Evolutionary conservation across 1,140 invertebrate genomes (phyloP).

Genomic region (Phymorhynchus buccinoides): DNA sequence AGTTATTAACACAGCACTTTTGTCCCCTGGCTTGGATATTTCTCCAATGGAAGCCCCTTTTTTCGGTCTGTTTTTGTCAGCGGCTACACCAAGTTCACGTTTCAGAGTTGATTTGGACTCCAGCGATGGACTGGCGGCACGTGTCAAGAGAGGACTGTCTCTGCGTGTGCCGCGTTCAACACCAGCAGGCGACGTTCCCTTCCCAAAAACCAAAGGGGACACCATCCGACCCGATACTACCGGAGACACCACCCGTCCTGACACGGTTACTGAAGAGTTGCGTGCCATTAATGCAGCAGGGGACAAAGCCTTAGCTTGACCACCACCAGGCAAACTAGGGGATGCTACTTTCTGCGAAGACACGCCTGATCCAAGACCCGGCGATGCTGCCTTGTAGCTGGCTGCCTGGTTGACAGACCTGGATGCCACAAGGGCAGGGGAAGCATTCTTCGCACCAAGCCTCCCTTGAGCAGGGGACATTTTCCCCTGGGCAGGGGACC

Average conservation of each 20-base stretch:
- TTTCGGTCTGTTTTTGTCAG: neutral
- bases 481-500: neutral
- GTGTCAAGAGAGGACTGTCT: neutral
- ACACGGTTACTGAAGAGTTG: neutral
- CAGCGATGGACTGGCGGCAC: neutral
- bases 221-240: neutral
- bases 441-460: neutral
- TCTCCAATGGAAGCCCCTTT: neutral
- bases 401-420: neutral
- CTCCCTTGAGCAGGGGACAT: constrained; percentile 2
- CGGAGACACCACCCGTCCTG: neutral
- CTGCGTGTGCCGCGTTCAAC: neutral
- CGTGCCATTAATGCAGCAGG: neutral
- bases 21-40: neutral
- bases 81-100: neutral
- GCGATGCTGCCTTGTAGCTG: neutral
- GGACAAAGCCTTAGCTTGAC: neutral
- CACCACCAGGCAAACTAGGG: constrained; percentile 9
- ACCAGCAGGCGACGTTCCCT: neutral
- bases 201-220: constrained; percentile 23
- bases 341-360: constrained; percentile 21
- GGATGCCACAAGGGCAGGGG: neutral
- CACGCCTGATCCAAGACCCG: neutral
- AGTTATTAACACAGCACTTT: constrained; percentile 22
- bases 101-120: neutral